Conservation (phyloP, 2,113 vertebrate genomes). For the Okapia johnstoni region DNA sequence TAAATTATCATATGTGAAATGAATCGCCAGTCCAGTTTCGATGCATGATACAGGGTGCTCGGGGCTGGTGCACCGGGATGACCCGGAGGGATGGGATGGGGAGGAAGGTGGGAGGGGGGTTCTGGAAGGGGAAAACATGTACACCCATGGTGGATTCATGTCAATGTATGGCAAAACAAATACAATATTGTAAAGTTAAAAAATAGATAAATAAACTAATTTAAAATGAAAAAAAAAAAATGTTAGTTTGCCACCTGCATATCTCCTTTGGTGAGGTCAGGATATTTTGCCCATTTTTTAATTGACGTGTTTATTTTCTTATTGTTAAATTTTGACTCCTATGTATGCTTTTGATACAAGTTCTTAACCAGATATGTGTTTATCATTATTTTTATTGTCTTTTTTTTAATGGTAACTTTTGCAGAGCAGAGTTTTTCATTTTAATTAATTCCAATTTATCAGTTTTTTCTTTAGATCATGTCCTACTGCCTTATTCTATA, state of each 20-base stretch:
- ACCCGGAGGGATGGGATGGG: no score
- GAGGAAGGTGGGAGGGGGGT: no score
- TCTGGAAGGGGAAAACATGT: no score
- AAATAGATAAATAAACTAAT: no score
- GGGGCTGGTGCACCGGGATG: no score
- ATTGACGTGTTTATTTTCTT: background rate
- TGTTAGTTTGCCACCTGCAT: background rate
- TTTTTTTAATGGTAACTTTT: background rate
- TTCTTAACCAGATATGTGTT: background rate
- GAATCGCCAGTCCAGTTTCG: no score
- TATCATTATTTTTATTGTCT: background rate
- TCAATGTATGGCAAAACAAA: no score
- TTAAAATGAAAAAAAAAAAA: background rate
- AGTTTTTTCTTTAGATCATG: background rate
- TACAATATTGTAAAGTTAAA: no score
- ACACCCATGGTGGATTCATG: no score
- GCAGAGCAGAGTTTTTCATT: background rate
- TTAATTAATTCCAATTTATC: background rate
- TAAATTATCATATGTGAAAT: no score
- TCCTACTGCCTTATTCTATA: background rate
- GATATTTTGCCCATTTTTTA: background rate
- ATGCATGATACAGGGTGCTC: no score
- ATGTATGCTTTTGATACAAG: background rate
- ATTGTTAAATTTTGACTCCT: background rate
- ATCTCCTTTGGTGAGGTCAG: background rate